Evolutionary conservation across 2,888 invertebrate genomes (phyloP), one percentile per base, ranked within the genome.

Genomic region (Aphelenchoides bicaudatus): DNA sequence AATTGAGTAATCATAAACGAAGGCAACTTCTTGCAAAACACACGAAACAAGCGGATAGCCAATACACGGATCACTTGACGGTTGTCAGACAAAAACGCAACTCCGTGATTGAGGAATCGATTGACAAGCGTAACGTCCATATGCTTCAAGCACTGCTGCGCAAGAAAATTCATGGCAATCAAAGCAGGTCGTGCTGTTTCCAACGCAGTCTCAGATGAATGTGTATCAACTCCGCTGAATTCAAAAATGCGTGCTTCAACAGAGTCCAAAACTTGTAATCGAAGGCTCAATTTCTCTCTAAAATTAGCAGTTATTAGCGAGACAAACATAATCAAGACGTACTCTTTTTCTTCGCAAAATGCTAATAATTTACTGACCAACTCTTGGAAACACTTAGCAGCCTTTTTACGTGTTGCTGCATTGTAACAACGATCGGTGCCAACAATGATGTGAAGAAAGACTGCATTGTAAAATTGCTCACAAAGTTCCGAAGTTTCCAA

Each of bases 121-220:
- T 38, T 62, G 37, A 54, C 31, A 4, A 65, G 47, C 23, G 48
- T 13, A 13, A 61, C 63, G 29, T 65, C 56, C 46, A 65, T 47
- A 23, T 54, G 19, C 38, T 58, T 51, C 38, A 75, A 57, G 39
- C 70, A 68, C 54, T 74, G 74, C 59, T 73, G 70, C 27, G 70
- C 67, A n/a, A 76, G 61, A 37, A 76, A 71, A 58, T 74, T 76
- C 23, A 72, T 56, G 13, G 75, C 73, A 23, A 73, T 73, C 30
- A 76, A 57, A 25, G 66, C 53, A 1, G 71, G 65, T 10, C 72
- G 59, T 13, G 71, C 65, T 16, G 58, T 59, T 19, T 62, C 53
- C 39, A 75, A 34, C 5, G 58, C 54, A 27, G 37, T 19, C 3
- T 1, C 19, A n/a, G 21, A 27, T 38, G 38, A 38, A 19, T 2